A percentile compares a stretch with the other conserved stretches of the same genome.
Conservation (phyloP, 2,113 vertebrate species). For the Sceloporus undulatus region DNA sequence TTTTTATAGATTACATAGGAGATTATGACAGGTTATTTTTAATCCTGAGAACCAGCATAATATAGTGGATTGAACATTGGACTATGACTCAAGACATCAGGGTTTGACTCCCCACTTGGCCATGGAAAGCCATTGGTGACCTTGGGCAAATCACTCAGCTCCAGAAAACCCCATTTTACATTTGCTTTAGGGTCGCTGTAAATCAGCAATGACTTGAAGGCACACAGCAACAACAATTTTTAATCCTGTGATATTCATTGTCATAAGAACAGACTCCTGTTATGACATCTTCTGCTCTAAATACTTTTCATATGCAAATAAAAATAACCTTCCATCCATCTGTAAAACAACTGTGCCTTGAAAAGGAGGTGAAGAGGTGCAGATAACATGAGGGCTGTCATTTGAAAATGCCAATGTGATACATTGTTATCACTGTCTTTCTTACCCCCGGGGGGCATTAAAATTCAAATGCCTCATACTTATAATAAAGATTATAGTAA, state of each 20-base stretch:
- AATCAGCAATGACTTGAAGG: no score
- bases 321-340: constrained; percentile 17
- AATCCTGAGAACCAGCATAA: no score
- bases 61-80: no score
- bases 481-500: constrained; percentile 45
- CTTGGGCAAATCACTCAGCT: no score
- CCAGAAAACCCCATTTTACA: no score
- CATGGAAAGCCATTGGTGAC: no score
- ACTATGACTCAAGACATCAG: no score
- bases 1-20: background rate
- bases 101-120: no score
- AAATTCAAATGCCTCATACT: constrained; percentile 47
- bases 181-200: no score
- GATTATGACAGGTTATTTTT: background rate
- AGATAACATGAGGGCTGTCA: constrained; percentile 12
- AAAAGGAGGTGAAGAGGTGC: background rate
- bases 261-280: constrained; percentile 19
- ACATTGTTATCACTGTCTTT: constrained; percentile 29
- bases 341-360: constrained; percentile 12
- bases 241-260: constrained; percentile 4
- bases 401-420: constrained; percentile 20
- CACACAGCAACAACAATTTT: no score
- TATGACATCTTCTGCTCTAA: constrained; percentile 37
- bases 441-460: constrained; percentile 28
- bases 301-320: constrained; percentile 44